Percentiles rank a stretch among this genome's conserved stretches.
phyloP scores from a whole-genome alignment of 2,888 invertebrate species.

The Pseudolycoriella hygida region DNA sequence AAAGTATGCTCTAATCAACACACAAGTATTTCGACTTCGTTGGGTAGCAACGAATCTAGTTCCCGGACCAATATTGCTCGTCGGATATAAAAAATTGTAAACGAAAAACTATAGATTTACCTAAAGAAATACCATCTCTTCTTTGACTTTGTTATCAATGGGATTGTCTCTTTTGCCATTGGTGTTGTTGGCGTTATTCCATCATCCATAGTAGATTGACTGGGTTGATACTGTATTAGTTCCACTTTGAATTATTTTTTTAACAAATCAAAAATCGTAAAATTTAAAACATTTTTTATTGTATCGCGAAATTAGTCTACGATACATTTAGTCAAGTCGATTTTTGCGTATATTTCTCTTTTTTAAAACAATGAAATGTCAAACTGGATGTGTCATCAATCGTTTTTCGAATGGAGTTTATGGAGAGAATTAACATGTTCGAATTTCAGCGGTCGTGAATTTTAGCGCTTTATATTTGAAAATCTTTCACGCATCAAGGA shows the following conservation, averaged over 20 bases:
- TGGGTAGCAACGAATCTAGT: too few relatives aligned
- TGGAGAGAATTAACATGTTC: too few relatives aligned
- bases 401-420: too few relatives aligned
- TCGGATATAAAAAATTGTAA: too few relatives aligned
- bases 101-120: constrained; percentile 26
- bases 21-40: too few relatives aligned
- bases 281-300: background rate
- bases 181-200: constrained; percentile 32
- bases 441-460: too few relatives aligned
- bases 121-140: constrained; percentile 41
- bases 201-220: constrained; percentile 21
- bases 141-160: constrained; percentile 44
- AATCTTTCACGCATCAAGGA: too few relatives aligned
- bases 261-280: background rate
- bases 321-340: background rate
- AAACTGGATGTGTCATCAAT: too few relatives aligned
- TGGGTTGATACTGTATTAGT: background rate
- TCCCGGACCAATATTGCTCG: too few relatives aligned
- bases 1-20: too few relatives aligned
- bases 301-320: background rate
- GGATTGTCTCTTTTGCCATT: constrained; percentile 46
- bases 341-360: constrained; percentile 5
- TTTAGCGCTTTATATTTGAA: too few relatives aligned
- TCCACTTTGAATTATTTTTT: background rate
- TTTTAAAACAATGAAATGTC: too few relatives aligned